A percentile compares a stretch with the other conserved stretches of the same genome.
These are phyloP conservation scores for Stomatorhinus ivindoensis DNA, from an alignment of 2,113 vertebrate species.

Conservation along the genomic window DNA sequence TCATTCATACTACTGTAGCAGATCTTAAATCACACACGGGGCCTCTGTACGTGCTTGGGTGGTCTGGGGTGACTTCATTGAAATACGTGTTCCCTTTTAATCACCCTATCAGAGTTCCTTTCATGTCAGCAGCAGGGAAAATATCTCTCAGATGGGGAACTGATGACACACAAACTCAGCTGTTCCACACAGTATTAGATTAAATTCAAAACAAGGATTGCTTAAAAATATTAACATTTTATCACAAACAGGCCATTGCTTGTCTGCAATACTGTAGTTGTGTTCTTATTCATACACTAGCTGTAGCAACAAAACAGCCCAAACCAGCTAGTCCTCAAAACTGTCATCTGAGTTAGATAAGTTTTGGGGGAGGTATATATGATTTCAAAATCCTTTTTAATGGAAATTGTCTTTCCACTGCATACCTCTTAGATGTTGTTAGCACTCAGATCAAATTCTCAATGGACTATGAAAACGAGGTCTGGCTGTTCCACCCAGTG, in stretches of 20 bases:
- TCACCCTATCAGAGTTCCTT: not conserved
- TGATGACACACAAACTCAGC: not conserved
- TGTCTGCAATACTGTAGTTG: not conserved
- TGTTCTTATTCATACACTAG: not conserved
- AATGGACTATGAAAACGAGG: not conserved
- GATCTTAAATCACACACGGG: not conserved
- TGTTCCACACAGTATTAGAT: not conserved
- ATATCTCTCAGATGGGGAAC: not conserved
- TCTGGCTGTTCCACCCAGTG: not conserved
- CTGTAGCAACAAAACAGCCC: not conserved
- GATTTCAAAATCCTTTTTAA: not conserved
- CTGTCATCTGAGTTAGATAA: not conserved
- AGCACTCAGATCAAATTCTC: not conserved
- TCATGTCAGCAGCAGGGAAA: not conserved
- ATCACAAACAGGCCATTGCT: not conserved
- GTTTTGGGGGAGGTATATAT: not conserved
- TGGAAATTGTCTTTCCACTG: not conserved
- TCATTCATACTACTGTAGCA: not conserved
- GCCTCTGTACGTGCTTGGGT: not conserved
- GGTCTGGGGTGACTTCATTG: not conserved
- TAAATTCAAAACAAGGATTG: not conserved
- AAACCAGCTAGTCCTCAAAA: not conserved
- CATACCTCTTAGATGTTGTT: not conserved
- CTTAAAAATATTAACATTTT: not conserved
- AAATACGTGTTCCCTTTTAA: not conserved